These are phyloP conservation scores for Typhlichthys eigenmanni DNA, from an alignment of 2,797 vertebrate genomes.

Conservation along the genomic window DNA sequence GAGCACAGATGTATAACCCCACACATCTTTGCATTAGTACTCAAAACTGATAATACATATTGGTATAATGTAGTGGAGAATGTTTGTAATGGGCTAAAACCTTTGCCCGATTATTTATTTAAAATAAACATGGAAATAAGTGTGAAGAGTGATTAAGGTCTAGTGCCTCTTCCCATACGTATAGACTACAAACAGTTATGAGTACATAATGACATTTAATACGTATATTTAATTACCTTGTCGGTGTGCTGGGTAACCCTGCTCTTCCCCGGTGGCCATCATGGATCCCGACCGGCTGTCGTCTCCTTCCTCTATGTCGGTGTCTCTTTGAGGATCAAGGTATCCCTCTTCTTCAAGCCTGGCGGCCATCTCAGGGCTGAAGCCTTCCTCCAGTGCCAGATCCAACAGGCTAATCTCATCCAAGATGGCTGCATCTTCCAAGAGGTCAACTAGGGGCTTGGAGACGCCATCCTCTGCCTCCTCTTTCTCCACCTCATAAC, in stretches of 20 bases:
- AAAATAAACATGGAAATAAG: too few relatives aligned
- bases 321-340: conserved; percentile 3
- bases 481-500: conserved; percentile 21
- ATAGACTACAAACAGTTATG: too few relatives aligned
- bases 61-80: too few relatives aligned
- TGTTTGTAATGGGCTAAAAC: too few relatives aligned
- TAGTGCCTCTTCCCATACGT: neutral
- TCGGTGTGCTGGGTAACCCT: conserved; percentile 11
- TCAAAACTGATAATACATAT: too few relatives aligned
- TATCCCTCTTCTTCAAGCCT: conserved; percentile 68
- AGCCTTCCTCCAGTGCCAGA: conserved; percentile 85
- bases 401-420: conserved; percentile 89
- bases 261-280: conserved; percentile 12
- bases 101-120: too few relatives aligned
- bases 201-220: too few relatives aligned
- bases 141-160: too few relatives aligned
- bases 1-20: too few relatives aligned
- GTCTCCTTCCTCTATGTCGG: neutral
- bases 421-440: conserved; percentile 78
- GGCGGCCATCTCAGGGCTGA: conserved; percentile 82
- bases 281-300: neutral
- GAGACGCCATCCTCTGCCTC: conserved; percentile 64
- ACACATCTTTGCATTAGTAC: too few relatives aligned
- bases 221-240: conserved; percentile 30
- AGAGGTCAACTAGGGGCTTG: conserved; percentile 51